Base-by-base conservation (phyloP, 2,888 invertebrate species). In the Cinara cedri region DNA sequence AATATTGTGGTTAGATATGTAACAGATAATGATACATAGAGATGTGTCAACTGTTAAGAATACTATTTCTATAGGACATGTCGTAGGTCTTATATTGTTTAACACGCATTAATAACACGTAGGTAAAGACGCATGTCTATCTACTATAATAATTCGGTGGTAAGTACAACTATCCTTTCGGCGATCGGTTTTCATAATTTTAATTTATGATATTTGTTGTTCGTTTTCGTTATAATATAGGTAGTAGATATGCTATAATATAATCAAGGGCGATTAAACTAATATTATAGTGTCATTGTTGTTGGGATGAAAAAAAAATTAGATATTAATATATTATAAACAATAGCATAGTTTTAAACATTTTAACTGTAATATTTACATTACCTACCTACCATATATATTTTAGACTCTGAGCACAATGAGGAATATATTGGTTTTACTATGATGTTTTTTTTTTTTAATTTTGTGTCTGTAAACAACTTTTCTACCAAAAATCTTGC, bases 211-310 rank as follows among this genome's bases (percentile, higher is more conserved):
- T n/a, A 21, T 51, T 16, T 8, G 63, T 65, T 19, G 34, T 60
- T 54, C 8, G n/a, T 54, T 8, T 34, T 4, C 19, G 6, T 75
- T 24, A 75, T 63, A 24, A 34, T 34, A 34, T 34, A 34, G 34
- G 34, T 34, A 34, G 34, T 3, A 34, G n/a, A 34, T 34, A 34
- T 34, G 6, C 34, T n/a, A n/a, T n/a, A n/a, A n/a, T n/a, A 34
- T 4, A 65, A 65, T 54, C 24, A n/a, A 75, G 54, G 65, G 63
- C 24, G 24, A 9, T 13, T 62, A 42, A n/a, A n/a, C n/a, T 70
- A 42, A 63, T 74, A 62, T 42, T 34, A 44, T 34, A 3, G 6
- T 65, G 74, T 54, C 54, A 75, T 65, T 75, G 74, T 75, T 75
- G 44, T 75, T 42, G 24, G 13, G 54, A 55, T 21, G 54, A 63